phyloP scores from a whole-genome alignment of 2,113 vertebrate species.

The Pangasianodon hypophthalmus region DNA sequence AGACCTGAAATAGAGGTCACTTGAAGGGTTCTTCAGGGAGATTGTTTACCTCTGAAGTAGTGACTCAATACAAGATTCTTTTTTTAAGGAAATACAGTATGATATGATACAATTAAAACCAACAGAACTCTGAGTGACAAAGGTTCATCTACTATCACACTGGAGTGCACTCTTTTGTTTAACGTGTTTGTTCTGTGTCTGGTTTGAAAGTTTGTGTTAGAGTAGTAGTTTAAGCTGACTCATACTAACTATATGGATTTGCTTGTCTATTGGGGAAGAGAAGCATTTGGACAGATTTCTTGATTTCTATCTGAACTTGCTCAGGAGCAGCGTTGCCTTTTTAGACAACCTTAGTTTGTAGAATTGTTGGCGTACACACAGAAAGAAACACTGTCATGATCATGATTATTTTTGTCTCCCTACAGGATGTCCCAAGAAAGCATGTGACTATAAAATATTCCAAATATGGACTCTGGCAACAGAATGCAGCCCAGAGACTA shows the following conservation, averaged over 20 bases:
- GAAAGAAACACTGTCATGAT: background rate
- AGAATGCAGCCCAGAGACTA: constrained; percentile 84
- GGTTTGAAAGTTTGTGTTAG: background rate
- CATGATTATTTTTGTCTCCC: constrained; percentile 43
- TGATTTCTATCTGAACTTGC: background rate
- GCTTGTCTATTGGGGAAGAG: background rate
- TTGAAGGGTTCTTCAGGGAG: constrained; percentile 13
- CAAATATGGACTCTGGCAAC: constrained; percentile 87
- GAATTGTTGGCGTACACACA: background rate
- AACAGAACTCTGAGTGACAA: background rate
- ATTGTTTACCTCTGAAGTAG: background rate
- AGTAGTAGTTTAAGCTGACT: constrained; percentile 6
- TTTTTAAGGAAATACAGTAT: background rate
- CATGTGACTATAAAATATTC: constrained; percentile 81
- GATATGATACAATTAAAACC: constrained; percentile 9
- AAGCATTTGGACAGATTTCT: background rate
- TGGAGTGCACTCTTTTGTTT: background rate
- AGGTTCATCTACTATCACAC: background rate
- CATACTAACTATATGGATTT: background rate
- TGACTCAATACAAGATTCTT: background rate
- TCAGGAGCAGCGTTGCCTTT: background rate
- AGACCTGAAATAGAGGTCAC: constrained; percentile 34
- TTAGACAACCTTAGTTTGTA: constrained; percentile 13
- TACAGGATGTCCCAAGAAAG: constrained; percentile 83
- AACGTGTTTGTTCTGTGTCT: background rate